These are phyloP conservation scores for Lepus americanus DNA, from an alignment of 2,113 vertebrate species.

Conservation along the genomic window DNA sequence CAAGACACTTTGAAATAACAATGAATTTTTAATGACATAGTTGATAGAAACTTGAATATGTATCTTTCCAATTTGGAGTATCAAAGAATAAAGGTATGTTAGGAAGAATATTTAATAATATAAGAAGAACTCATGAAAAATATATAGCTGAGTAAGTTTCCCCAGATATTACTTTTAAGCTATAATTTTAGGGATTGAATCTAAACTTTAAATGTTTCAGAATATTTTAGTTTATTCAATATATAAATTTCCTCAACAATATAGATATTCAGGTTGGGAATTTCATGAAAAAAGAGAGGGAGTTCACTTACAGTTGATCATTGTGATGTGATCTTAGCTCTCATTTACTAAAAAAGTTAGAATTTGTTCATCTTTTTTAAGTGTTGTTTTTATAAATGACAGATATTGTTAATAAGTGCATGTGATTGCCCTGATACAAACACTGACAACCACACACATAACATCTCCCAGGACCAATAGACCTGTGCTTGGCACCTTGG, in stretches of 20 bases:
- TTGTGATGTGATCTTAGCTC: neutral
- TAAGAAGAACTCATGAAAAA: no score
- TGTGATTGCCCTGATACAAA: neutral
- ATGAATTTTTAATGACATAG: conserved; percentile 20
- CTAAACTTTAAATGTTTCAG: neutral
- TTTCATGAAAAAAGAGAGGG: neutral
- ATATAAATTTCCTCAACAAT: neutral
- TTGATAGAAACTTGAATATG: conserved; percentile 8
- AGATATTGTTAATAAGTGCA: neutral
- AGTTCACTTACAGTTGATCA: neutral
- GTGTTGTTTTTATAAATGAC: neutral
- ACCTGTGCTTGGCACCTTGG: neutral
- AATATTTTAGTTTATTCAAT: neutral
- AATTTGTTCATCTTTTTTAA: neutral
- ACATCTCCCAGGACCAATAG: neutral
- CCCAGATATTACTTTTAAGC: neutral
- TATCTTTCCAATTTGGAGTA: neutral
- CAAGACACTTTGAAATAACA: neutral
- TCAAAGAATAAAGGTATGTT: neutral
- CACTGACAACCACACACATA: neutral
- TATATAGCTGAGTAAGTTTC: neutral
- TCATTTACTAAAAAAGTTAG: neutral
- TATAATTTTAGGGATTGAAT: neutral
- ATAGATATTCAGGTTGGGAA: neutral
- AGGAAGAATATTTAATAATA: neutral